Evolutionary conservation across 2,797 vertebrate species (phyloP).

Genomic region (Vespertilio murinus): DNA sequence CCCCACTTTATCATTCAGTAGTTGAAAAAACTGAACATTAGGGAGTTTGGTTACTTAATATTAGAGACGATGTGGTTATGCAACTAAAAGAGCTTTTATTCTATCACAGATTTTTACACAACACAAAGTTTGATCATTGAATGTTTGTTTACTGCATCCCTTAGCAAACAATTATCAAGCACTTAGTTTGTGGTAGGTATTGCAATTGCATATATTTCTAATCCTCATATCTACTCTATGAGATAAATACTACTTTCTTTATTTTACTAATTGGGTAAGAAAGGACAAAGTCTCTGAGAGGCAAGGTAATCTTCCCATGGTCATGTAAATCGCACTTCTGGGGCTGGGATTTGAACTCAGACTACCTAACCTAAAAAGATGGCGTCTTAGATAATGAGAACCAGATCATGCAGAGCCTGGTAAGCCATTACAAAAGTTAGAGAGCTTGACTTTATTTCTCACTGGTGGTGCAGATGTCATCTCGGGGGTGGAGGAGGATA

Average conservation of each 20-base stretch:
- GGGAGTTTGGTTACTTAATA: background rate
- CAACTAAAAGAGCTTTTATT: constrained; percentile 11
- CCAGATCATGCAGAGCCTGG: background rate
- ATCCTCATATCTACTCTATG: background rate
- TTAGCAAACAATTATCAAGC: background rate
- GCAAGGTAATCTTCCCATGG: background rate
- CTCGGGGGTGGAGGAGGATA: no score
- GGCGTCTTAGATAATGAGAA: background rate
- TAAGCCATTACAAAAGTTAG: background rate
- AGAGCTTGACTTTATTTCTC: background rate
- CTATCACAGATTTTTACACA: background rate
- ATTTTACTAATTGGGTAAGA: background rate
- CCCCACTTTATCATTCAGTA: background rate
- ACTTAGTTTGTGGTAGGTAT: background rate
- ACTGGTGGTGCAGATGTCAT: background rate
- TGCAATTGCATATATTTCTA: background rate
- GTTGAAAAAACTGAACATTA: background rate
- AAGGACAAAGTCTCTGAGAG: background rate
- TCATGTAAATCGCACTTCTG: background rate
- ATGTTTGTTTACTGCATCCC: background rate
- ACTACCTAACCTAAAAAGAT: background rate
- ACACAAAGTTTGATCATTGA: background rate
- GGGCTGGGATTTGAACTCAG: background rate
- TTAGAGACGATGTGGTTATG: background rate
- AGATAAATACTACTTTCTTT: background rate